These are phyloP conservation scores for Poeciliopsis turrubarensis DNA, from an alignment of 2,113 vertebrate genomes.

Conservation along the genomic window DNA sequence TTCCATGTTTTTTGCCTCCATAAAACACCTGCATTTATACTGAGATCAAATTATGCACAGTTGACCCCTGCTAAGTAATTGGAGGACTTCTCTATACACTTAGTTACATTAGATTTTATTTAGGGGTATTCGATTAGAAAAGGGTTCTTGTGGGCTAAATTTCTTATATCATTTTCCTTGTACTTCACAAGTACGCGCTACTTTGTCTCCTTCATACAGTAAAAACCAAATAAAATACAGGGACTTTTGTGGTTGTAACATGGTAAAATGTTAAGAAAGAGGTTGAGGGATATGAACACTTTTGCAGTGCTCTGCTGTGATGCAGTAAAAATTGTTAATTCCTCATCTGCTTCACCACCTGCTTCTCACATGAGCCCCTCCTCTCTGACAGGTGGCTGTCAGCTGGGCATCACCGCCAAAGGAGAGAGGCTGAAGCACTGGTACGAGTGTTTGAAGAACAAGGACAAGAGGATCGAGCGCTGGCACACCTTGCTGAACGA, in stretches of 20 bases:
- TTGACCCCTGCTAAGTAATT: too few species aligned
- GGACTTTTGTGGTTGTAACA: background rate
- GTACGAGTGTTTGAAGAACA: constrained; percentile 98
- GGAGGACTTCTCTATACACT: too few species aligned
- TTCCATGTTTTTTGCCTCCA: background rate
- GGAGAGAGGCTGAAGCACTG: constrained; percentile 97
- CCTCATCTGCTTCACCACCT: background rate
- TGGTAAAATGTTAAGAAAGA: background rate
- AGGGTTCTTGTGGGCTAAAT: too few species aligned
- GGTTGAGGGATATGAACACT: background rate
- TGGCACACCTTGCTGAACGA: constrained; percentile 95
- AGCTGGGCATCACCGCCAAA: constrained; percentile 94
- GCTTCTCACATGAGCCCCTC: constrained; percentile 6
- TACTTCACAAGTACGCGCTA: too few species aligned
- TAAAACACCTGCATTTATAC: too few species aligned
- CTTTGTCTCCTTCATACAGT: too few species aligned
- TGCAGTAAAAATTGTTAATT: background rate
- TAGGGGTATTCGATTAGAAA: too few species aligned
- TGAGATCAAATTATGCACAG: too few species aligned
- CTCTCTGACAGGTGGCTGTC: constrained; percentile 83
- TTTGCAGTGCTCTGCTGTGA: background rate
- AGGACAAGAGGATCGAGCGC: constrained; percentile 97
- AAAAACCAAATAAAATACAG: background rate
- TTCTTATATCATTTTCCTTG: too few species aligned
- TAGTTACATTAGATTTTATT: too few species aligned